Evolutionary conservation across 2,888 invertebrate genomes (phyloP).

Genomic region (Yponomeuta cagnagella): DNA sequence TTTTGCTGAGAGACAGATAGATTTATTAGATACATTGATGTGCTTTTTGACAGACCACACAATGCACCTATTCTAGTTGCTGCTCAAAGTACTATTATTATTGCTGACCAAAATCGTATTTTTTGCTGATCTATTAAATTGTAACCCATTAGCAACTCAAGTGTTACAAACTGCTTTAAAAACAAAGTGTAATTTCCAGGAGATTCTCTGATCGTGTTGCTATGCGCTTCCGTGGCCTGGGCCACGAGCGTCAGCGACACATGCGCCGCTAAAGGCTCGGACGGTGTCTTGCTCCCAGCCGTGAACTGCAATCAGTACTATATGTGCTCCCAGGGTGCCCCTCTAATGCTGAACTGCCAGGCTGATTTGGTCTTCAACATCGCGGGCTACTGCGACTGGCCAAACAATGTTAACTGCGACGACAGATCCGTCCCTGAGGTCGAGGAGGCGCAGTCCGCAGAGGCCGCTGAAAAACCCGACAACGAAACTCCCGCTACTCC

Average conservation of each 20-base stretch:
- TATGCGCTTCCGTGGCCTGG: background rate
- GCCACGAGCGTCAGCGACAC: background rate
- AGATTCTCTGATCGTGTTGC: background rate
- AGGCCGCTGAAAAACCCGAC: background rate
- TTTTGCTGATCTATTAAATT: no score
- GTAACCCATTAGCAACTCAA: constrained; percentile 25
- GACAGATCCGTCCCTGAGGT: background rate
- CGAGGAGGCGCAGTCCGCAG: background rate
- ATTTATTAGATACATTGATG: no score
- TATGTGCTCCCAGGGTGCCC: constrained; percentile 75
- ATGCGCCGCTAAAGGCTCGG: constrained; percentile 49
- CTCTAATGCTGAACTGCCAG: background rate
- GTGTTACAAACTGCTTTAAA: constrained; percentile 30
- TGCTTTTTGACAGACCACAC: no score
- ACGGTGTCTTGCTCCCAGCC: constrained; percentile 71
- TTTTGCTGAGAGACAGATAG: no score
- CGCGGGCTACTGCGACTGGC: constrained; percentile 7
- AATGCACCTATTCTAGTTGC: no score
- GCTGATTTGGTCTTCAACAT: background rate
- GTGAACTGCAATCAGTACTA: constrained; percentile 78
- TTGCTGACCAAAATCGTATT: no score
- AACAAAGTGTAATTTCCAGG: background rate
- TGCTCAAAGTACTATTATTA: background rate
- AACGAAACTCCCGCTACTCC: constrained; percentile 26
- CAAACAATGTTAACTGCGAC: background rate